Base-by-base conservation (phyloP, 2,797 vertebrate species). In the Synaphobranchus kaupii region DNA sequence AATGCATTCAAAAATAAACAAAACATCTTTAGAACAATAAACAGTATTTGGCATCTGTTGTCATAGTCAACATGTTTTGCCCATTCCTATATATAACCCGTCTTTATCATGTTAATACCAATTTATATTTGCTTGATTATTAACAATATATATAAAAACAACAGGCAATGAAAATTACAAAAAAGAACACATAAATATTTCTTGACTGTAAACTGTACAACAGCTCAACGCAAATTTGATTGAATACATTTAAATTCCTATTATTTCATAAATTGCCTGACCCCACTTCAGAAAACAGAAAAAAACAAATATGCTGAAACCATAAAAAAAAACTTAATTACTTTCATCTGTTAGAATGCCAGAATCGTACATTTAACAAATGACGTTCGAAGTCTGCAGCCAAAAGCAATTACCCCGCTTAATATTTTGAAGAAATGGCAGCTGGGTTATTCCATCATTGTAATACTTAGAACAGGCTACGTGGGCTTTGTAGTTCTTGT, bases 341-440 rank as follows among this genome's bases (percentile, higher is more conserved):
- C 80, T 89, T 86, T 44, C 85, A 88, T 91, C 58, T 66, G 88
- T 89, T 56, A 76, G 66, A 88, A 88, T 63, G 83, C 89, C 87
- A 89, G 84, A 89, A 87, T 86, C 22, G 8, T 73, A 89, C 93
- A 3, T n/a, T 83, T 84, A 91, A 89, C 83, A 90, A 91, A 91
- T 92, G 47, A 87, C 22, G 85, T 88, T 91, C n/a, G 88, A 88
- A 82, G 83, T 89, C 83, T 85, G 87, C 52, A 58, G 60, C 54
- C 73, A 81, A 78, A 34, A 80, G 81, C 31, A 84, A 88, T 90
- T 90, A 87, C 52, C 58, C 34, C 58, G 81, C 58, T 60, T 25
- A 56, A 56, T 87, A 76, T 87, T 85, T 90, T 81, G 66, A 48
- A 22, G 84, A 90, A 90, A 87, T 85, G 63, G 86, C 50, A 58